phyloP scores from a whole-genome alignment of 2,888 invertebrate genomes.

The Platycheirus rosarum region DNA sequence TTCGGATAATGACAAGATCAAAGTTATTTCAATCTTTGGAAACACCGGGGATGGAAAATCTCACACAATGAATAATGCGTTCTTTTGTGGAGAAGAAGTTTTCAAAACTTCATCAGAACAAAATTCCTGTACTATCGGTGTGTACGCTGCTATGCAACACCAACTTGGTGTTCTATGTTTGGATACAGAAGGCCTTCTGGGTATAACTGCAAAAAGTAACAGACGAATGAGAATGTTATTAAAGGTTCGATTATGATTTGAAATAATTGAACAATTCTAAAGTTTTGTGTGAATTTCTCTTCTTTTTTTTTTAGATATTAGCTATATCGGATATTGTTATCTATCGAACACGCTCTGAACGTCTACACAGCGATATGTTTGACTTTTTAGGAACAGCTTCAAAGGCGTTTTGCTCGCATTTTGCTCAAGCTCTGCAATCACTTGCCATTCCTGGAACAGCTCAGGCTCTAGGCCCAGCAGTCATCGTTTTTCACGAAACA shows the following conservation, averaged over 20 bases:
- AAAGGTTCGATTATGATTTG: constrained; percentile 83
- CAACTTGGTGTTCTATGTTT: constrained; percentile 87
- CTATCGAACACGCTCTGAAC: constrained; percentile 89
- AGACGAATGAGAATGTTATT: constrained; percentile 86
- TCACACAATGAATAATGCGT: constrained; percentile 89
- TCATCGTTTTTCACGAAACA: constrained; percentile 92
- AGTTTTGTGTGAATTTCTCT: not conserved
- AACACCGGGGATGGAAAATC: constrained; percentile 94
- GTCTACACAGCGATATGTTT: constrained; percentile 89
- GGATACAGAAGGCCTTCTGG: constrained; percentile 91
- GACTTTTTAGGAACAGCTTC: constrained; percentile 90
- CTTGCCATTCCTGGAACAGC: constrained; percentile 78
- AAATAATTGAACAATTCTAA: too few relatives aligned
- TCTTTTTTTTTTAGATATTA: constrained; percentile 84
- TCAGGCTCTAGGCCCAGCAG: constrained; percentile 87
- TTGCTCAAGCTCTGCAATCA: constrained; percentile 84
- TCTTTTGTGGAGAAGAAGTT: constrained; percentile 86
- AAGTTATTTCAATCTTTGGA: constrained; percentile 92
- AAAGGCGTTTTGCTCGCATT: constrained; percentile 88
- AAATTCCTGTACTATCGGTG: constrained; percentile 90
- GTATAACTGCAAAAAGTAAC: constrained; percentile 81
- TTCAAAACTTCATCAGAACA: constrained; percentile 82
- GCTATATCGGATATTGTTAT: constrained; percentile 92
- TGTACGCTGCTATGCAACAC: constrained; percentile 90
- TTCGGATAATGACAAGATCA: constrained; percentile 84